Percentiles rank a stretch among this genome's conserved stretches.
phyloP scores from a whole-genome alignment of 2,888 invertebrate species.

The Kuschelorhynchus macadamiae region DNA sequence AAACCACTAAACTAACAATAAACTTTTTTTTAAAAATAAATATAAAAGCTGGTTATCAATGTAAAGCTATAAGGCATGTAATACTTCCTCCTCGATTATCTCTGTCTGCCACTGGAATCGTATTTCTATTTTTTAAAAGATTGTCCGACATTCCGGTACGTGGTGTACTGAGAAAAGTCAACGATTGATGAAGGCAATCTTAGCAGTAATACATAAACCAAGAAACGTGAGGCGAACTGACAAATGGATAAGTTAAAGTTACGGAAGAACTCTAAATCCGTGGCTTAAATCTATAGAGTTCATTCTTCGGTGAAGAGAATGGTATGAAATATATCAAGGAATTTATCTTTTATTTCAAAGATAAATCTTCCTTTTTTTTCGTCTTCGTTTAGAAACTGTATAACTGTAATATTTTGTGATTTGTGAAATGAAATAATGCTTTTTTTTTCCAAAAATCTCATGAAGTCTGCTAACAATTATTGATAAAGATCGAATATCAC shows the following conservation, averaged over 20 bases:
- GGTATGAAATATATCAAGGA: constrained; percentile 25
- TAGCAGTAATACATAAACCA: constrained; percentile 48
- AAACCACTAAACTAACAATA: too few species aligned
- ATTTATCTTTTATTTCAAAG: constrained; percentile 17
- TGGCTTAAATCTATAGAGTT: constrained; percentile 41
- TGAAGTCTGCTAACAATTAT: too few species aligned
- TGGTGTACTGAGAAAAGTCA: constrained; percentile 43
- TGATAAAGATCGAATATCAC: too few species aligned
- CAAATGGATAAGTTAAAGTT: constrained; percentile 49
- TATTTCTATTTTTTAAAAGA: background rate
- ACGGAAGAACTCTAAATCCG: constrained; percentile 49
- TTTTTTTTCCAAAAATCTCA: too few species aligned
- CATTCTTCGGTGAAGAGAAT: constrained; percentile 18
- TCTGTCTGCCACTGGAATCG: background rate
- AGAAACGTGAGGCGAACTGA: constrained; percentile 51
- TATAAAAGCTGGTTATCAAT: too few species aligned
- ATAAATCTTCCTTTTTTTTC: constrained; percentile 26
- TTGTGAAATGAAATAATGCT: too few species aligned
- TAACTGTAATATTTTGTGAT: constrained; percentile 4
- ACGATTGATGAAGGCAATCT: constrained; percentile 50
- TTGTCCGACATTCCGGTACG: constrained; percentile 36
- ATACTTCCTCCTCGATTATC: too few species aligned
- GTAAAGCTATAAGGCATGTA: too few species aligned
- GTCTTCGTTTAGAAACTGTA: background rate
- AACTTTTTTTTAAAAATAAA: too few species aligned